Percentiles rank a stretch among this genome's conserved stretches.
Evolutionary conservation across 1,140 invertebrate genomes (phyloP).

Genomic region (Melanaphis sacchari): DNA sequence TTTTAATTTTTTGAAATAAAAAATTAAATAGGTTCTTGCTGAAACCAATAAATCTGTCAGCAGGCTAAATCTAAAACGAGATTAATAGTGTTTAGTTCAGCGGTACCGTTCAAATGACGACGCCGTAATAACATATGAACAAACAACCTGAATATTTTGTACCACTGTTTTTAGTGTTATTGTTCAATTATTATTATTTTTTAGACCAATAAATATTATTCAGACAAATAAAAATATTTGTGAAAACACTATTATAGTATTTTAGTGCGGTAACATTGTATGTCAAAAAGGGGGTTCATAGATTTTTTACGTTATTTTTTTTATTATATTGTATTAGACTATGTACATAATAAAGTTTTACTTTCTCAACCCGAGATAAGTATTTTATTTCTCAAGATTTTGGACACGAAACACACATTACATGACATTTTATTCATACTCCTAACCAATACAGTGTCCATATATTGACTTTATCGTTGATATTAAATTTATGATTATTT

Average conservation of each 20-base stretch:
- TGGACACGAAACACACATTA: not conserved
- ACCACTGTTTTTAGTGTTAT: constrained; percentile 13
- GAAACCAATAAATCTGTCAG: constrained; percentile 33
- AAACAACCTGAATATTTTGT: not conserved
- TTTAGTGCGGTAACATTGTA: not conserved
- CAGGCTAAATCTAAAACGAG: not conserved
- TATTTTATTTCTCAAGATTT: not conserved
- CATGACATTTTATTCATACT: not conserved
- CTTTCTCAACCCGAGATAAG: not conserved
- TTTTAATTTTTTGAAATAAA: not conserved
- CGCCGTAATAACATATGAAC: not conserved
- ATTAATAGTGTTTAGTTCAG: not conserved
- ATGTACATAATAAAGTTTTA: constrained; percentile 6
- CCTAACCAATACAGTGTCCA: no score
- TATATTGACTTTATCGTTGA: not conserved
- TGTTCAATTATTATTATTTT: constrained; percentile 9
- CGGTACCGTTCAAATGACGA: not conserved
- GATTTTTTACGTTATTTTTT: not conserved
- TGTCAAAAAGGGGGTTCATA: not conserved
- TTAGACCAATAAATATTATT: not conserved
- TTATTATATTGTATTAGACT: not conserved
- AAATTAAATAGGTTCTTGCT: not conserved
- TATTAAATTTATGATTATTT: constrained; percentile 15
- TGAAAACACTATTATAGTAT: not conserved
- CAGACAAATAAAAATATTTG: not conserved